Base-by-base conservation (phyloP, 30 jellyfish, hydroid and myxozoan species). In the Clytia hemisphaerica region DNA sequence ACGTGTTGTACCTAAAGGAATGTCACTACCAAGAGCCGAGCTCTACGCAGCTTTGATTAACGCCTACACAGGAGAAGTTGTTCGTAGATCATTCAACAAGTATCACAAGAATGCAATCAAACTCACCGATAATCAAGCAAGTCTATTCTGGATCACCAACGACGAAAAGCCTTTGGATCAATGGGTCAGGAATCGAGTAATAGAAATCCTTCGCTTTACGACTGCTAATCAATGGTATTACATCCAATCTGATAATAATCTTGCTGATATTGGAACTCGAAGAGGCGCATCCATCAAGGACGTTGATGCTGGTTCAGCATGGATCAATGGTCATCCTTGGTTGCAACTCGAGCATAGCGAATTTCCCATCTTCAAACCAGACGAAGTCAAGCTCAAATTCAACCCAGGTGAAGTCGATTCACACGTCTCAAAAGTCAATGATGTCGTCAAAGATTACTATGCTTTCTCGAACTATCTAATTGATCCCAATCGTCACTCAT, bases 141-240 rank as follows among this genome's bases (percentile, higher is more conserved):
- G 32, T 6, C 25, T 49, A 49, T 33, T n/a, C 18, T 49, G 63
- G 63, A 49, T 49, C 19, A 49, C 32, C 63, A 49, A 49, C 25
- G 63, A 49, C 18, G 63, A 49, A 16, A 49, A 49, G 63, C 63
- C 63, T 49, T 33, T 49, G 63, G 25, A 49, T n/a, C 63, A 49
- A 49, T 49, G 63, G 63, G 63, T 49, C 32, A 49, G 63, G 25
- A 49, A 49, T 33, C 63, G 63, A n/a, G 63, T 49, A 16, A 49
- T 49, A n/a, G n/a, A n/a, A n/a, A n/a, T n/a, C n/a, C n/a, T n/a
- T n/a, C n/a, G n/a, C n/a, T n/a, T n/a, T n/a, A n/a, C n/a, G n/a
- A n/a, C n/a, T n/a, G n/a, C n/a, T n/a, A n/a, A n/a, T n/a, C n/a
- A n/a, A n/a, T n/a, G 63, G 63, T 49, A n/a, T 33, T 49, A 49